Evolutionary conservation across 1,140 invertebrate genomes (phyloP), one percentile per base, ranked within the genome.

Genomic region (Drosophila biarmipes): DNA sequence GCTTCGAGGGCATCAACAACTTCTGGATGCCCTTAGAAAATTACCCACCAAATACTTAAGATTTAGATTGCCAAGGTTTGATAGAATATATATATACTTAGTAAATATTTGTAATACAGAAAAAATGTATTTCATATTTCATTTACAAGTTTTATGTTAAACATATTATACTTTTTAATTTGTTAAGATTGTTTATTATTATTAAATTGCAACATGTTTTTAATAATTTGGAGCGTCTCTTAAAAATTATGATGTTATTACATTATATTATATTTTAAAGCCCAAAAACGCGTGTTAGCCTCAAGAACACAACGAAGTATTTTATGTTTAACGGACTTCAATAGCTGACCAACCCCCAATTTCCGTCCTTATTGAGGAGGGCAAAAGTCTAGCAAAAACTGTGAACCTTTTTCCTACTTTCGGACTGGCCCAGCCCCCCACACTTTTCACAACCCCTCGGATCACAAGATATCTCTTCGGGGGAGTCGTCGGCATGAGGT

Each of bases 371-470:
- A 15, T 45, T 29, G 6, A 51, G 15, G 14, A 14, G 61, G 34
- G 21, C 4, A 67, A 54, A 66, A 61, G 37, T 63, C 51, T 56
- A 57, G 49, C 52, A 55, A 75, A 71, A 78, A 58, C 55, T 45
- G 56, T 42, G 82, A 81, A 87, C 82, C 81, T 86, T 86, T 85
- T 86, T 81, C 49, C 59, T 48, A 78, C 78, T 86, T 86, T 77
- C 45, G 57, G 59, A 69, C 63, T 75, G 46, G 38, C 46, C 31
- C 43, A 67, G 19, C 34, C 64, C 63, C 24, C 51, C 31, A 10
- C 38, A 48, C n/a, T 15, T 24, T 24, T 6, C 45, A 10, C 24
- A 1, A n/a, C n/a, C 40, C 19, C 17, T 17, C 19, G 29, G 46
- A 54, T 56, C 31, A 46, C 42, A 56, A 34, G 64, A 69, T 68